These are phyloP conservation scores for Ceramica pisi DNA, from an alignment of 2,888 invertebrate species.

Conservation along the genomic window DNA sequence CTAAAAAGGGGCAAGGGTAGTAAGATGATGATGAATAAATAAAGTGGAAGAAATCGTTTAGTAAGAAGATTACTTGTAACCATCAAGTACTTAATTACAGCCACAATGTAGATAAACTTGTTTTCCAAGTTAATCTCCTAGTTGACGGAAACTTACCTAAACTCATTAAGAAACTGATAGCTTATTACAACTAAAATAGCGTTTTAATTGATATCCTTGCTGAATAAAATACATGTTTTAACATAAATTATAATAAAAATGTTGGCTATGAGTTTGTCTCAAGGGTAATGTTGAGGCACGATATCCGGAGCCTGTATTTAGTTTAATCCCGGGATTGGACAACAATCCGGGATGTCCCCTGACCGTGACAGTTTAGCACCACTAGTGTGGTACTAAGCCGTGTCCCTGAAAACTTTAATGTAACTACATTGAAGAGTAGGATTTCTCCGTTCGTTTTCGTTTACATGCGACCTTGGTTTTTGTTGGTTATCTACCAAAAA, in stretches of 20 bases:
- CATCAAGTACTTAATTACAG: conserved; percentile 11
- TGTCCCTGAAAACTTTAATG: conserved; percentile 39
- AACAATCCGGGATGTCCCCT: conserved; percentile 27
- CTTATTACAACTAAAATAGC: neutral
- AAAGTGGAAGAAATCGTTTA: neutral
- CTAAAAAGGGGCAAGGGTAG: neutral
- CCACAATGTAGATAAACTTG: neutral
- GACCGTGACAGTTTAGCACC: conserved; percentile 37
- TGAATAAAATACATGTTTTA: neutral
- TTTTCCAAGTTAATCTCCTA: conserved; percentile 31
- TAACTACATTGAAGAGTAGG: conserved; percentile 17
- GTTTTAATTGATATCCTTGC: conserved; percentile 16
- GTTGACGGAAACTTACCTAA: conserved; percentile 22
- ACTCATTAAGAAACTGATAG: conserved; percentile 17
- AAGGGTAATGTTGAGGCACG: neutral
- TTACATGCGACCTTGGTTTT: neutral
- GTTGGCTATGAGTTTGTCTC: neutral
- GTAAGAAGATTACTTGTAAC: neutral
- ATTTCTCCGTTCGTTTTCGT: conserved; percentile 24
- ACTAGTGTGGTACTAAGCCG: conserved; percentile 33
- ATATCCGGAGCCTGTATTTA: conserved; percentile 10
- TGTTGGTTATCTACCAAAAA: too few species aligned
- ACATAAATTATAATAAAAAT: conserved; percentile 18
- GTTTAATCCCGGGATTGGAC: conserved; percentile 13
- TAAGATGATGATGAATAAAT: neutral